Base-by-base conservation (phyloP, 1,140 invertebrate genomes). In the Gryllus bimaculatus region DNA sequence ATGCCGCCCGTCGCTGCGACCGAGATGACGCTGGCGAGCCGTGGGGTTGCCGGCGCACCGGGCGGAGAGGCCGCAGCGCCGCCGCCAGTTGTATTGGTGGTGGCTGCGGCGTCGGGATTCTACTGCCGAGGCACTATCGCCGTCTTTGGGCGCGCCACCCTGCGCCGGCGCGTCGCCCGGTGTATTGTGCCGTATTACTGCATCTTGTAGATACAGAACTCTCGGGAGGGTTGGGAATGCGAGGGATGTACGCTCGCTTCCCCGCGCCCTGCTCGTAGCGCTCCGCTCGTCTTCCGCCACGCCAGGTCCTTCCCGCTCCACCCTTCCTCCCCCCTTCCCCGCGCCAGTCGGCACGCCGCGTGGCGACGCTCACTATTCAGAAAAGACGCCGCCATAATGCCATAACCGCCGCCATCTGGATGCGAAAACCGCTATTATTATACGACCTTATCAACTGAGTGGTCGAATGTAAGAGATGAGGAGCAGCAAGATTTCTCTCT, bases 151-250 rank as follows among this genome's bases (percentile, higher is more conserved):
- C 54, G 10, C 18, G 54, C 10, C 54, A 18, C 54, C 54, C 18
- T 10, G 18, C 54, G 54, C 54, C 54, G 10, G 54, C 7, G 54
- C 54, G 10, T 66, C 10, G 54, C 54, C 54, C 54, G 54, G 54
- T 66, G 18, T 66, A 66, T 66, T 66, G 54, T 66, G 54, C 18
- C 54, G 54, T 66, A 66, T 66, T 66, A 66, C 54, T 66, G 54
- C 54, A 66, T 66, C 54, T 66, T 66, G 54, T 66, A 66, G 54
- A 66, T 66, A 66, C 54, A 66, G 54, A 66, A 66, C 54, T 66
- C 54, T 66, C 54, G 54, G 54, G 54, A 66, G 54, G 18, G 18
- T 18, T 13, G 54, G 54, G 54, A 18, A 13, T 13, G 54, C 10
- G 54, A 66, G 10, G 10, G 54, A 66, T 7, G 54, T 18, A 18